phyloP scores from a whole-genome alignment of 2,888 invertebrate genomes.

The Julus scanicus region DNA sequence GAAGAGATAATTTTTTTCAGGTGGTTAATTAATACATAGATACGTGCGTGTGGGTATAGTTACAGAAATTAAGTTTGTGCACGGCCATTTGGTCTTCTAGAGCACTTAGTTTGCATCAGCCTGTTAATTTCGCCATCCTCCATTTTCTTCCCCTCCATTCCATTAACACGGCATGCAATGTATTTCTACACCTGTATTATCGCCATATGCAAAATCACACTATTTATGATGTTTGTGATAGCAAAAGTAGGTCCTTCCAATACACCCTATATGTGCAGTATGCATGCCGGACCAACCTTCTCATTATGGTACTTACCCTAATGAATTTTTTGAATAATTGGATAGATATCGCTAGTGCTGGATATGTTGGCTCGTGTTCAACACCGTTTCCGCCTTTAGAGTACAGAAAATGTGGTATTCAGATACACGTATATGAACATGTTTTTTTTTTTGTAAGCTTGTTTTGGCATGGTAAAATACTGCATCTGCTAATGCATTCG shows the following conservation, averaged over 20 bases:
- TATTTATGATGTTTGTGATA: conserved; percentile 9
- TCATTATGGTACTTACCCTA: conserved; percentile 5
- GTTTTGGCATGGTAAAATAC: neutral
- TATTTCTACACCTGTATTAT: neutral
- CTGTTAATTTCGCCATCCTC: neutral
- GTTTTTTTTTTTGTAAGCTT: neutral
- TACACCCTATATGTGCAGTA: neutral
- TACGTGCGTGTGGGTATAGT: neutral
- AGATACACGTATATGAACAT: neutral
- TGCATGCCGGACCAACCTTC: neutral
- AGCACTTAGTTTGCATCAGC: neutral
- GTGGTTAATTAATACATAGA: neutral
- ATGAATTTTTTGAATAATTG: conserved; percentile 2
- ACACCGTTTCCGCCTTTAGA: neutral
- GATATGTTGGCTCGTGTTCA: neutral
- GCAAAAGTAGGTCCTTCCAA: neutral
- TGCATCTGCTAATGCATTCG: neutral
- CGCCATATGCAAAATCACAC: neutral
- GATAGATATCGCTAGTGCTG: neutral
- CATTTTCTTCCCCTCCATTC: neutral
- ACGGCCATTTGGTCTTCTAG: neutral
- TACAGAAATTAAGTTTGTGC: neutral
- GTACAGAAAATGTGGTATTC: neutral
- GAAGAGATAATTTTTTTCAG: no score
- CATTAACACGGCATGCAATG: neutral